Evolutionary conservation across 2,888 invertebrate genomes (phyloP), one percentile per base, ranked within the genome.

Genomic region (Masnerella sp.): DNA sequence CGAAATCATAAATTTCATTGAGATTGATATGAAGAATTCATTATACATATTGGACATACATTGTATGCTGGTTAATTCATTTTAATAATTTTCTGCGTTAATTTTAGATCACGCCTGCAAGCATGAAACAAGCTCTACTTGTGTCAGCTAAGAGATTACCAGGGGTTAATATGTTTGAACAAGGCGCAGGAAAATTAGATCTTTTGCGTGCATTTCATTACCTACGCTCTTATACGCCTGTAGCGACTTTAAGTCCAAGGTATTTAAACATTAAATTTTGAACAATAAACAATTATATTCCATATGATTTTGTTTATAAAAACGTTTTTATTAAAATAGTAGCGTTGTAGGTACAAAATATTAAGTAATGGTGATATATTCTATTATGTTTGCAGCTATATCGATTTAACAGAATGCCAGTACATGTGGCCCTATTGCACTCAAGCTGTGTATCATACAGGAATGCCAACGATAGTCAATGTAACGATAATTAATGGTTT

Each of bases 341-440:
- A n/a, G n/a, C n/a, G n/a, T n/a, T n/a, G n/a, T n/a, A n/a, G n/a
- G n/a, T n/a, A n/a, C n/a, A n/a, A n/a, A n/a, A n/a, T n/a, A n/a
- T n/a, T n/a, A n/a, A n/a, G n/a, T n/a, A n/a, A 30, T 5, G 30
- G 7, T 30, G 32, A n/a, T n/a, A n/a, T n/a, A n/a, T 36, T 36
- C n/a, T 14, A 14, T 38, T 42, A 7, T 34, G 18, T 58, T 91
- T 89, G 87, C 91, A 93, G 95, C 78, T 97, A 97, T 87, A 92
- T 99, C 77, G 98, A 98, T 87, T 90, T 97, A 76, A 96, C 95
- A 0, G 97, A 98, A 84, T 96, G 96, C 82, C 96, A 96, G 78
- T 99, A 98, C 88, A 97, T 98, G 97, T 99, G 98, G 98, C 98
- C 98, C 0, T 98, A 98, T 82, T 98, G 97, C 87, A 96, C 96